phyloP scores from a whole-genome alignment of 2,888 invertebrate species.

The Conops quadrifasciatus region DNA sequence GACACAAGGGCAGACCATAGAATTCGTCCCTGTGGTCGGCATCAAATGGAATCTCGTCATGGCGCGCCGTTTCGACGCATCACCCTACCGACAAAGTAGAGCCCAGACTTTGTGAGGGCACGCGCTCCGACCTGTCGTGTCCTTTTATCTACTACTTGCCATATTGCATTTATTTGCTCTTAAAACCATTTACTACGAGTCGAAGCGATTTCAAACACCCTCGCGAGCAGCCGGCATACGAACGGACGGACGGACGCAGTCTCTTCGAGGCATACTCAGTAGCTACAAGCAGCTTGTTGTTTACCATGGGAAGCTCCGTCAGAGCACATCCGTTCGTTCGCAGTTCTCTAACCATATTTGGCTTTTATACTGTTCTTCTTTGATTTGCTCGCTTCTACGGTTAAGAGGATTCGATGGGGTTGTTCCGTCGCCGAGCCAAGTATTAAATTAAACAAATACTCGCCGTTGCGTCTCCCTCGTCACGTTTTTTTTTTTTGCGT shows the following conservation, averaged over 20 bases:
- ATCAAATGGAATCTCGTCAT: neutral
- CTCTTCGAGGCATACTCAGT: no score
- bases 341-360: neutral
- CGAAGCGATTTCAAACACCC: conserved; percentile 24
- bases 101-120: neutral
- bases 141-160: conserved; percentile 27
- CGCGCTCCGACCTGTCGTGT: conserved; percentile 25
- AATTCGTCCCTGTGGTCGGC: neutral
- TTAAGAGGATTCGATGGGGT: neutral
- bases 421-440: neutral
- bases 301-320: neutral
- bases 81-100: neutral
- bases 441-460: conserved; percentile 34
- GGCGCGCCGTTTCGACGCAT: neutral
- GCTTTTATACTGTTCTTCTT: conserved; percentile 20
- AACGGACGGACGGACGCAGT: no score
- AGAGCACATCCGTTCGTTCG: conserved; percentile 4
- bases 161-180: conserved; percentile 38
- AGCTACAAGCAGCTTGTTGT: conserved; percentile 2
- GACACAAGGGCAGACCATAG: conserved; percentile 23
- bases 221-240: neutral
- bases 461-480: neutral
- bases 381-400: neutral
- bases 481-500: neutral
- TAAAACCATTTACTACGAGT: conserved; percentile 14